Evolutionary conservation across 2,113 vertebrate genomes (phyloP), one percentile per base, ranked within the genome.

Genomic region (Callipepla squamata): DNA sequence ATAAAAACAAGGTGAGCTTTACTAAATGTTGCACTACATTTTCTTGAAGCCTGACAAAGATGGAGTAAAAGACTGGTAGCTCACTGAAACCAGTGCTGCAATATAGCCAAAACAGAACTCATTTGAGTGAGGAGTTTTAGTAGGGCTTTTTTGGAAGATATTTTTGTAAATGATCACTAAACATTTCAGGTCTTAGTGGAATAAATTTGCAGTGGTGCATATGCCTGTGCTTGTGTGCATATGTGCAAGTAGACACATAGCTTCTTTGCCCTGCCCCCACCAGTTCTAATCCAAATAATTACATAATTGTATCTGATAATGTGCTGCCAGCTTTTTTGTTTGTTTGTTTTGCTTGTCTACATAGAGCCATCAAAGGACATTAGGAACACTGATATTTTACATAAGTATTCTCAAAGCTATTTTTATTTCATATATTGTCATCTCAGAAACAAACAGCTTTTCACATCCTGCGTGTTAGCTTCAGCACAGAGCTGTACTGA

Each of bases 381-480:
- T 59, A 89, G 78, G 58, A 91, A 67, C 53, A 59, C 32, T 67
- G 66, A 59, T 86, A 70, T 32, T 85, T 89, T 78, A 78, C 69
- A 59, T 84, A 63, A 92, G 45, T n/a, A 34, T 74, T 93, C 93
- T 72, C 78, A 59, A 83, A 83, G 59, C 13, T 90, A 55, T 92
- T 95, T 92, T 89, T 44, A 14, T 32, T 42, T 90, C 83, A 22
- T 62, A 70, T 53, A 42, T 47, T 89, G 57, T 69, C 51, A 45
- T 80, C 61, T 94, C 68, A 50, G 73, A 92, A 47, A 94, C 90
- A 86, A 67, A 90, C 86, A 70, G 55, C 65, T 83, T 45, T 74
- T 90, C 65, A 66, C 57, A 42, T 86, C 83, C 80, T 70, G 9
- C 38, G 89, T 74, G 74, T 67, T 89, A 67, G 36, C 59, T 74